These are phyloP conservation scores for Craseonycteris thonglongyai DNA, from an alignment of 2,113 vertebrate genomes.

Conservation along the genomic window DNA sequence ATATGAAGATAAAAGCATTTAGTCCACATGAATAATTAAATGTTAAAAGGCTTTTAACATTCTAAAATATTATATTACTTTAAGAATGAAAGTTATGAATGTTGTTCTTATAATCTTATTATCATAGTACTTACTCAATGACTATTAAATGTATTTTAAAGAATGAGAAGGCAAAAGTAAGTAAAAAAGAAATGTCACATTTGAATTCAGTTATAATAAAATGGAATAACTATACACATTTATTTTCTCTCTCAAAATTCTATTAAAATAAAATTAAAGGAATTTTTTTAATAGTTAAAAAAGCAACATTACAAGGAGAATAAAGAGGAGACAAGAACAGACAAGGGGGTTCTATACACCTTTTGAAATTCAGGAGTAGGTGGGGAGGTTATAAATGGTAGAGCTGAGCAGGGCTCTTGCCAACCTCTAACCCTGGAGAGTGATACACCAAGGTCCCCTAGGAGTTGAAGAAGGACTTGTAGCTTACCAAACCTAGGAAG, in stretches of 20 bases:
- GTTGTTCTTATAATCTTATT: slow-evolving; percentile 52
- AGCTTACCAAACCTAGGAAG: too few species aligned
- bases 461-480: not conserved
- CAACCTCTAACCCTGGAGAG: not conserved
- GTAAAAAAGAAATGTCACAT: slow-evolving; percentile 57
- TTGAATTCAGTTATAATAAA: slow-evolving; percentile 36
- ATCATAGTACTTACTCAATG: slow-evolving; percentile 41
- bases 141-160: slow-evolving; percentile 52
- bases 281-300: slow-evolving; percentile 8
- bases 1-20: slow-evolving; percentile 18
- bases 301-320: not conserved
- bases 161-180: slow-evolving; percentile 47
- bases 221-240: slow-evolving; percentile 35
- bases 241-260: slow-evolving; percentile 35
- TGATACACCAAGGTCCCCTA: too few species aligned
- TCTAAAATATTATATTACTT: slow-evolving; percentile 50
- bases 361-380: not conserved
- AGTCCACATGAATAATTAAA: slow-evolving; percentile 33
- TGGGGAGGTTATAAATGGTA: not conserved
- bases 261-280: slow-evolving; percentile 48
- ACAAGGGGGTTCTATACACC: not conserved
- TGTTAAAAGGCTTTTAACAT: slow-evolving; percentile 48
- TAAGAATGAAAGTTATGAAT: slow-evolving; percentile 50
- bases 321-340: not conserved
- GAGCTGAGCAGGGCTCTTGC: not conserved